Conservation (phyloP, 2,888 invertebrate species). For the Spisula solida region DNA sequence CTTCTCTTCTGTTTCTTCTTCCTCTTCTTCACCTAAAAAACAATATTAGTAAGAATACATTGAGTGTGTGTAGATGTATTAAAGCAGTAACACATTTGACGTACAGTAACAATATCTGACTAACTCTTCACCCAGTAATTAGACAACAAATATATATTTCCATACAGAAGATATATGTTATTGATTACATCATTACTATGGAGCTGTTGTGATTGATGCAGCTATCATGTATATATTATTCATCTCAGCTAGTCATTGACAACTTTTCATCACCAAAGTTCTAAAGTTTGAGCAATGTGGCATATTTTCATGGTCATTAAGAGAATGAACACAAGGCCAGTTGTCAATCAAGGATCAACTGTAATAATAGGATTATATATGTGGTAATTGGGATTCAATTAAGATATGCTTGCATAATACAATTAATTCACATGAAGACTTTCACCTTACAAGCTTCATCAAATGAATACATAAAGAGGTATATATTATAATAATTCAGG, state of each 20-base stretch:
- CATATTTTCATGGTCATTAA: neutral
- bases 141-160: neutral
- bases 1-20: constrained; percentile 88
- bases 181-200: neutral
- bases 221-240: neutral
- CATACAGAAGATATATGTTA: neutral
- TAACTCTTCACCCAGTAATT: neutral
- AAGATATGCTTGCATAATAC: no score
- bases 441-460: no score
- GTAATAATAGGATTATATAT: no score
- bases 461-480: no score
- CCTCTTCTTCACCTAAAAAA: constrained; percentile 82
- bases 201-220: neutral
- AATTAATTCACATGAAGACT: no score
- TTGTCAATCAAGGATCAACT: no score
- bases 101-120: neutral
- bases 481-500: no score
- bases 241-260: neutral
- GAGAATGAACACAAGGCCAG: no score
- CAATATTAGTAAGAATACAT: neutral
- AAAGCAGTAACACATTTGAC: neutral
- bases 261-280: neutral
- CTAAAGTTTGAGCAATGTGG: neutral
- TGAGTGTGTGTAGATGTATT: neutral
- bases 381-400: no score